Conservation (phyloP, 2,113 vertebrate genomes). For the Phodopus roborovskii region DNA sequence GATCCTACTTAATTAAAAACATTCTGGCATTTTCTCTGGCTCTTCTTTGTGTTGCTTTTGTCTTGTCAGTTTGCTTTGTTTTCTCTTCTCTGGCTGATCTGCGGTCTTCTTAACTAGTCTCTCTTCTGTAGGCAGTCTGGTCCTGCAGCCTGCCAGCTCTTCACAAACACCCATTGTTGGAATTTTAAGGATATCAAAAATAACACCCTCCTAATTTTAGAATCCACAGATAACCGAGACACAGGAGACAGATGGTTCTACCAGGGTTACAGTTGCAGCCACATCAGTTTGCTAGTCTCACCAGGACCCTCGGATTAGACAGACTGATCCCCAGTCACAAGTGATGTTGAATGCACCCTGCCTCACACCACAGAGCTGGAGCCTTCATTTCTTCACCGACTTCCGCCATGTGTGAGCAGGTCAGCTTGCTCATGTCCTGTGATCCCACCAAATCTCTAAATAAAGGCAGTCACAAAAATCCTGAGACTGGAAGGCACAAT, state of each 20-base stretch:
- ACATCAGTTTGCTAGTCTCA: neutral
- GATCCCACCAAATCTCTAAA: neutral
- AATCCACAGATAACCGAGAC: neutral
- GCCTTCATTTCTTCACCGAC: neutral
- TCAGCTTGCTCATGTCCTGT: neutral
- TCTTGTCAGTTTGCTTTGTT: neutral
- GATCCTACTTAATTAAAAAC: slow-evolving; percentile 7
- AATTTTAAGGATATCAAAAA: neutral
- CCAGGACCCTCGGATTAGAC: neutral
- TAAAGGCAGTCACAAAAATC: neutral
- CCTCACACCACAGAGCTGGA: neutral
- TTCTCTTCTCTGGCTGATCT: neutral
- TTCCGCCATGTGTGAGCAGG: neutral
- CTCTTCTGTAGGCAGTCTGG: neutral
- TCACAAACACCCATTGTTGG: neutral
- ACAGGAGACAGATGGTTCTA: neutral
- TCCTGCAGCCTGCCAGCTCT: neutral
- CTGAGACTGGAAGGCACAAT: neutral
- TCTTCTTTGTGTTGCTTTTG: neutral
- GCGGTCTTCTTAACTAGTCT: neutral
- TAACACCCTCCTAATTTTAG: neutral
- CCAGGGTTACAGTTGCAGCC: neutral
- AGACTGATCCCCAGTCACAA: neutral
- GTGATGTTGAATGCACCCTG: rapidly evolving
- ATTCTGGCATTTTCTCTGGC: neutral